Conservation (phyloP, 2,113 vertebrate species). For the Mystacornis crossleyi region DNA sequence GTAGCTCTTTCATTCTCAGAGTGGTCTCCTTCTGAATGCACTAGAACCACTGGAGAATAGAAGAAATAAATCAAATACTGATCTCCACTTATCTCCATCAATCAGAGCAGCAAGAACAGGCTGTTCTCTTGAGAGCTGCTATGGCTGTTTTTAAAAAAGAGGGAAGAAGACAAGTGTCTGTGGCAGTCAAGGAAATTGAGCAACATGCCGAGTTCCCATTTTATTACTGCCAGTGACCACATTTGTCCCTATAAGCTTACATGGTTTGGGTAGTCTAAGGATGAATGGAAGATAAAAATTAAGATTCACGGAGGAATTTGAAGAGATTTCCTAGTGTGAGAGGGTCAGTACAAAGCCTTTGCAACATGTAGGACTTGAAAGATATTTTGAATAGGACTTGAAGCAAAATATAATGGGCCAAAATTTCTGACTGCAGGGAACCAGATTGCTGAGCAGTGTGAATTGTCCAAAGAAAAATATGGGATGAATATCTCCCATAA, state of each 20-base stretch:
- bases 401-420: neutral
- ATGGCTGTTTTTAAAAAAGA: neutral
- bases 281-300: conserved; percentile 1
- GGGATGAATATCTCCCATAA: neutral
- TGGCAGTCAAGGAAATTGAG: neutral
- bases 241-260: neutral
- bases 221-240: neutral
- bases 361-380: neutral
- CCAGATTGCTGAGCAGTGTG: neutral
- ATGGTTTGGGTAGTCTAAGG: neutral
- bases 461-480: neutral
- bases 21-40: neutral
- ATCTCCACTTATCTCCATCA: neutral
- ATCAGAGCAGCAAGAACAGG: neutral
- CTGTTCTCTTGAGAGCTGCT: neutral
- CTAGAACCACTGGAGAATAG: neutral
- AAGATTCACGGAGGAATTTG: neutral
- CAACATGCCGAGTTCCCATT: neutral
- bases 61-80: neutral
- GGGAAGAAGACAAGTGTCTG: neutral
- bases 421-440: neutral
- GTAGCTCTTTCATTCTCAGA: neutral
- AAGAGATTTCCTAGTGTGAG: neutral
- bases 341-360: neutral
- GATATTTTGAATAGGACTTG: neutral